These are phyloP conservation scores for Platycheirus rosarum DNA, from an alignment of 2,888 invertebrate species.

Conservation along the genomic window DNA sequence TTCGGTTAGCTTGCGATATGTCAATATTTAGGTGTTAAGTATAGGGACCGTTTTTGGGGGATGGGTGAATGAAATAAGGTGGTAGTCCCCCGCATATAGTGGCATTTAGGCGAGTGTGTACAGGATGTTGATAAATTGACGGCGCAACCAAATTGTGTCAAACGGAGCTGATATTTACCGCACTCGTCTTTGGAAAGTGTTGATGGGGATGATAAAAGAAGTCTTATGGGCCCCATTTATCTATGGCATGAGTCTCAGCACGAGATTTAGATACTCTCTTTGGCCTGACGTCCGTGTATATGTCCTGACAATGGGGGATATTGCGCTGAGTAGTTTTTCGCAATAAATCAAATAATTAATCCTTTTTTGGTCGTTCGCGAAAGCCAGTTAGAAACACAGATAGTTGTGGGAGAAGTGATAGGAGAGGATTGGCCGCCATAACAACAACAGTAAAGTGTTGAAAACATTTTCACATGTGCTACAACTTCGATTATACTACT, in stretches of 20 bases:
- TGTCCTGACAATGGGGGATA: conserved; percentile 11
- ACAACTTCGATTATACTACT: conserved; percentile 55
- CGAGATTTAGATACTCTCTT: conserved; percentile 67
- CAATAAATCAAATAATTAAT: conserved; percentile 74
- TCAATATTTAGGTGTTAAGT: conserved; percentile 64
- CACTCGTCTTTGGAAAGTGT: conserved; percentile 41
- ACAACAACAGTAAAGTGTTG: conserved; percentile 2
- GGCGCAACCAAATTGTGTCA: conserved; percentile 67
- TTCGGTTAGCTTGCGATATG: conserved; percentile 46
- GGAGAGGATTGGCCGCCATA: not conserved
- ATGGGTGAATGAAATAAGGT: not conserved
- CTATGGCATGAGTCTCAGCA: conserved; percentile 34
- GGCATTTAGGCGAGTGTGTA: conserved; percentile 7
- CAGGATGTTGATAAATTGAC: conserved; percentile 67
- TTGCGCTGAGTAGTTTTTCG: conserved; percentile 60
- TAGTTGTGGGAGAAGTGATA: too few relatives aligned
- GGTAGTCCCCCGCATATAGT: conserved; percentile 33
- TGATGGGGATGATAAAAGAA: conserved; percentile 63
- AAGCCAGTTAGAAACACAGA: conserved; percentile 34
- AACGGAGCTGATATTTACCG: conserved; percentile 45
- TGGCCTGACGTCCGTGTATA: conserved; percentile 8
- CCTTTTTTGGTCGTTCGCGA: conserved; percentile 65
- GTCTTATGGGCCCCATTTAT: conserved; percentile 27
- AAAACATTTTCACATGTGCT: conserved; percentile 47
- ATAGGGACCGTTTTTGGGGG: not conserved